Percentiles rank a stretch among this genome's conserved stretches.
These are phyloP conservation scores for Desoria tigrina DNA, from an alignment of 2,888 invertebrate genomes.

Conservation along the genomic window DNA sequence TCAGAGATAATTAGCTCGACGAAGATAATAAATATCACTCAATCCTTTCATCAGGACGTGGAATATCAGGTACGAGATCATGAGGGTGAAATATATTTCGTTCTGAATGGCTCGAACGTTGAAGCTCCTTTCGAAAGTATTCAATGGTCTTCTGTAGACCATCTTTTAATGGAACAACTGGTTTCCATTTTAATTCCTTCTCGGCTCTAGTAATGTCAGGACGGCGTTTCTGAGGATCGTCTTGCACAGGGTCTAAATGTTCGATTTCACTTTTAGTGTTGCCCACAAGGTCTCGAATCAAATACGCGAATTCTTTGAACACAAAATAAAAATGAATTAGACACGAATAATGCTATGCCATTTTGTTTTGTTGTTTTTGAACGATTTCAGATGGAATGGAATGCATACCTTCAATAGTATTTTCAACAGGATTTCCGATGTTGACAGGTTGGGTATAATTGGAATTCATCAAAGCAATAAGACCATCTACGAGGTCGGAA, in stretches of 20 bases:
- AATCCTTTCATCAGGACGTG: no score
- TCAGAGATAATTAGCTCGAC: no score
- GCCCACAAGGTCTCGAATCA: constrained; percentile 81
- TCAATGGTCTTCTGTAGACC: constrained; percentile 90
- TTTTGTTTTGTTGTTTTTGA: no score
- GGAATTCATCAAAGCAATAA: constrained; percentile 87
- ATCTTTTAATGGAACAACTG: constrained; percentile 76
- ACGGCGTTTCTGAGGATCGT: constrained; percentile 91
- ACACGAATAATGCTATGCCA: neutral
- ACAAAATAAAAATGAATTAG: neutral
- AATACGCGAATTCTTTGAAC: constrained; percentile 75
- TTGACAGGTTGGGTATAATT: constrained; percentile 92
- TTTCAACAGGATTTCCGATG: constrained; percentile 96
- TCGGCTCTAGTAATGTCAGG: constrained; percentile 92
- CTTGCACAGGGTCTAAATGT: constrained; percentile 82
- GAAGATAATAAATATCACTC: no score
- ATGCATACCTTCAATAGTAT: constrained; percentile 78
- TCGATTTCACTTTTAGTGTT: constrained; percentile 77
- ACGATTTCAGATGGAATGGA: no score
- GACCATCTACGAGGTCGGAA: constrained; percentile 92
- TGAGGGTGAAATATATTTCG: constrained; percentile 57
- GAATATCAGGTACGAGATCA: constrained; percentile 33
- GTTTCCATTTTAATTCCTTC: constrained; percentile 83
- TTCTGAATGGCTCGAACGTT: constrained; percentile 62
- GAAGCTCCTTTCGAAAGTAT: constrained; percentile 87